phyloP scores from a whole-genome alignment of 2,113 vertebrate genomes.

The Solea solea region DNA sequence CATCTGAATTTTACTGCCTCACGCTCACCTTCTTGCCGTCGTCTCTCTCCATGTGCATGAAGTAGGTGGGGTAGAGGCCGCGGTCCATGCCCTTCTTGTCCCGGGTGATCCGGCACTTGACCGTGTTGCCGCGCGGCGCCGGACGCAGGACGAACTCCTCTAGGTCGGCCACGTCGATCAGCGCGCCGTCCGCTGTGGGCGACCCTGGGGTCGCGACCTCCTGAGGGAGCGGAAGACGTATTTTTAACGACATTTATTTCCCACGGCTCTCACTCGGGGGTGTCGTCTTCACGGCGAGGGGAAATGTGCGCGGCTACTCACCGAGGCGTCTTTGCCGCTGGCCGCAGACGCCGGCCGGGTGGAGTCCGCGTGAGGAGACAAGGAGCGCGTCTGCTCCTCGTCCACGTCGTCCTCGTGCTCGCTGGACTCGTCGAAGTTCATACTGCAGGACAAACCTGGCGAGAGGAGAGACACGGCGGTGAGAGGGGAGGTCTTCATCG shows the following conservation, averaged over 20 bases:
- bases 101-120: constrained; percentile 92
- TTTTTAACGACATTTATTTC: background rate
- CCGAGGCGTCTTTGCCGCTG: constrained; percentile 84
- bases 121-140: constrained; percentile 87
- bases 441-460: constrained; percentile 89
- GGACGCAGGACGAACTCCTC: constrained; percentile 91
- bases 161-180: constrained; percentile 86
- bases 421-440: constrained; percentile 93
- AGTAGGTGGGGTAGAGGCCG: constrained; percentile 95
- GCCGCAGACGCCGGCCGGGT: constrained; percentile 85
- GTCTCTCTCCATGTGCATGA: constrained; percentile 95
- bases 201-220: constrained; percentile 81
- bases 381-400: constrained; percentile 71
- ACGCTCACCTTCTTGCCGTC: constrained; percentile 90
- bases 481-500: background rate
- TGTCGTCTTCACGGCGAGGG: background rate
- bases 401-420: constrained; percentile 78
- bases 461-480: background rate
- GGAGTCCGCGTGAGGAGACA: constrained; percentile 75
- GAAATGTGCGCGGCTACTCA: constrained; percentile 63
- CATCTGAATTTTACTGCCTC: background rate
- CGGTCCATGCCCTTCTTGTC: constrained; percentile 98
- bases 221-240: constrained; percentile 58
- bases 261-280: no score
- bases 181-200: constrained; percentile 76